phyloP scores from a whole-genome alignment of 2,888 invertebrate species.

The Disparrhopalites patrizii region DNA sequence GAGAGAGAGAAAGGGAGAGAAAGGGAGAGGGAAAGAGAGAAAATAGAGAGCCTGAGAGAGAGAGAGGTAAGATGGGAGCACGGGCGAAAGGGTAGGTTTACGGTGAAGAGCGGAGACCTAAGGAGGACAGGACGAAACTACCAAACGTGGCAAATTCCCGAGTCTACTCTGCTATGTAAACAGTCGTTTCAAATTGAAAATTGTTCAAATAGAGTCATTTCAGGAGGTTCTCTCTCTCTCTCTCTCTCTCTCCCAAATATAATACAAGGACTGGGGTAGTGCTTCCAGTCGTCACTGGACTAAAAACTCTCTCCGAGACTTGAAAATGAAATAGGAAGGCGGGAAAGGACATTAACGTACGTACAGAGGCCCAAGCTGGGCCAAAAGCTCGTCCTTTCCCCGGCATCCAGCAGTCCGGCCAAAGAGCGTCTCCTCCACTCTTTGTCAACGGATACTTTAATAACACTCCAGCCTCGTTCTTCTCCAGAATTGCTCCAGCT shows the following conservation, averaged over 20 bases:
- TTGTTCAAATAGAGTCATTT: slow-evolving; percentile 47
- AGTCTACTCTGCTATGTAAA: slow-evolving; percentile 44
- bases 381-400: too few relatives aligned
- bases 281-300: slow-evolving; percentile 1
- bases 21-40: slow-evolving; percentile 1
- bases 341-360: background rate
- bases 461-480: too few relatives aligned
- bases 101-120: background rate
- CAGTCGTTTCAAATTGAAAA: slow-evolving; percentile 48
- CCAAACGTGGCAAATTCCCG: slow-evolving; percentile 31
- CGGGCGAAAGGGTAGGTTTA: background rate
- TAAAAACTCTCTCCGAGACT: background rate
- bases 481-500: too few relatives aligned
- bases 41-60: background rate
- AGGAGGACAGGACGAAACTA: slow-evolving; percentile 9
- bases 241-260: slow-evolving; percentile 9
- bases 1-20: background rate
- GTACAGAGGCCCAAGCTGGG: too few relatives aligned
- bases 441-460: too few relatives aligned
- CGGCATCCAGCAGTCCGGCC: too few relatives aligned
- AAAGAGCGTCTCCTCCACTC: too few relatives aligned
- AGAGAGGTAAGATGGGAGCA: background rate
- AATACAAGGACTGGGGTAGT: too few relatives aligned
- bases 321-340: slow-evolving; percentile 13
- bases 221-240: slow-evolving; percentile 27